These are phyloP conservation scores for Callopanchax toddi DNA, from an alignment of 2,113 vertebrate genomes.

Conservation along the genomic window DNA sequence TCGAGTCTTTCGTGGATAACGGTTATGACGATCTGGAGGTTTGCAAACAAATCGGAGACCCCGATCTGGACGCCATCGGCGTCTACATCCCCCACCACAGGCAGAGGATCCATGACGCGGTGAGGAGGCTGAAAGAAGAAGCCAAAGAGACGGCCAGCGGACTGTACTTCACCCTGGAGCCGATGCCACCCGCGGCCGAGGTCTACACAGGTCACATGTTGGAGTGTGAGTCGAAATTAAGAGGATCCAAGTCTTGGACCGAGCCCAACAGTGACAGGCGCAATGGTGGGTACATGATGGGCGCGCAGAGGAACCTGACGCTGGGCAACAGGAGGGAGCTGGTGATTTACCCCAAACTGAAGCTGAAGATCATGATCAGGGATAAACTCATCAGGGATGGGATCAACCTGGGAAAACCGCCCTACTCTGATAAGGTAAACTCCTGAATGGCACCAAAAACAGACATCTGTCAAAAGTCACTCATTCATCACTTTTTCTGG, in stretches of 20 bases:
- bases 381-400: conserved; percentile 95
- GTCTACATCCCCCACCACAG: conserved; percentile 90
- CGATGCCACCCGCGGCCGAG: conserved; percentile 75
- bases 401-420: conserved; percentile 89
- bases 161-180: conserved; percentile 96
- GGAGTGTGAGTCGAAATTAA: conserved; percentile 78
- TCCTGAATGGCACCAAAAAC: neutral
- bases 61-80: conserved; percentile 97
- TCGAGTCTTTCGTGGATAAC: conserved; percentile 95
- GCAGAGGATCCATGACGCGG: conserved; percentile 90
- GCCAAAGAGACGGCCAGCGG: conserved; percentile 86
- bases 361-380: conserved; percentile 98
- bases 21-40: conserved; percentile 98
- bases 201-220: conserved; percentile 79
- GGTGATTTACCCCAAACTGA: conserved; percentile 88
- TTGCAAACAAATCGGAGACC: conserved; percentile 97
- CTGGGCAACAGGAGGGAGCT: conserved; percentile 81
- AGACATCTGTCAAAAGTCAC: neutral
- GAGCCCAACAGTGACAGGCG: conserved; percentile 70
- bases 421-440: conserved; percentile 93
- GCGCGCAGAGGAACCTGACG: conserved; percentile 78
- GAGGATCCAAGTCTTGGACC: conserved; percentile 81
- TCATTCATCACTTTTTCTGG: no score
- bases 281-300: conserved; percentile 54
- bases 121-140: conserved; percentile 88